A percentile compares a stretch with the other conserved stretches of the same genome.
Evolutionary conservation across 2,797 vertebrate genomes (phyloP).

Genomic region (Coreius guichenoti): DNA sequence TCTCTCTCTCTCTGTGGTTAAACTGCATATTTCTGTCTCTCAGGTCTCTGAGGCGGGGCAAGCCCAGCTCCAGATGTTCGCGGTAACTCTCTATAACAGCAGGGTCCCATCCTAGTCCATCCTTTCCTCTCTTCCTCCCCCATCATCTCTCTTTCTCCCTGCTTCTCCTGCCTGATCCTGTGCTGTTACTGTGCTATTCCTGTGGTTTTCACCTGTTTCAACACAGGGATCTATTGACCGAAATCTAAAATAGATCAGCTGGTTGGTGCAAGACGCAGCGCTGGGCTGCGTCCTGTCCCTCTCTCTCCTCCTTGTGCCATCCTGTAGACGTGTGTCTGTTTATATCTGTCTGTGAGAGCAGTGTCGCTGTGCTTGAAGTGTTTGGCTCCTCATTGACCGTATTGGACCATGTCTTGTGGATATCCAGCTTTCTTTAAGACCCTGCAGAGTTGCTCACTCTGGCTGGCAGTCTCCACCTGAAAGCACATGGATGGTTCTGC

Average conservation of each 20-base stretch:
- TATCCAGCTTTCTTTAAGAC: constrained; percentile 69
- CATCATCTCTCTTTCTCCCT: constrained; percentile 62
- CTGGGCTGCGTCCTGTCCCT: constrained; percentile 53
- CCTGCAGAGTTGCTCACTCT: constrained; percentile 45
- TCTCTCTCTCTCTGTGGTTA: constrained; percentile 63
- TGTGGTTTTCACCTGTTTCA: constrained; percentile 49
- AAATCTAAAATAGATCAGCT: constrained; percentile 60
- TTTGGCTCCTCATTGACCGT: constrained; percentile 35
- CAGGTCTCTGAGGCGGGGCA: constrained; percentile 82
- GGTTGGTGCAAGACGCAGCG: constrained; percentile 60
- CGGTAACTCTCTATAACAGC: constrained; percentile 76
- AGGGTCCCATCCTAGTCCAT: constrained; percentile 70
- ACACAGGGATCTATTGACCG: constrained; percentile 62
- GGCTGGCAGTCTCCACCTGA: constrained; percentile 50
- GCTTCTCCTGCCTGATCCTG: constrained; percentile 68
- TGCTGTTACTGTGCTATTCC: constrained; percentile 60
- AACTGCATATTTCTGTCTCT: constrained; percentile 80
- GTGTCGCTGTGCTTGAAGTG: constrained; percentile 41
- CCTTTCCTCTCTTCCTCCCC: constrained; percentile 45
- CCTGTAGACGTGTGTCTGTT: constrained; percentile 67
- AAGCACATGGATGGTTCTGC: constrained; percentile 59
- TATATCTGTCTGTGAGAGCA: constrained; percentile 53
- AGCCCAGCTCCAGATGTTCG: constrained; percentile 81
- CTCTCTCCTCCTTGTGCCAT: constrained; percentile 58
- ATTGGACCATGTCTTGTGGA: constrained; percentile 66